Evolutionary conservation across 2,888 invertebrate species (phyloP).

Genomic region (Hofmannophila pseudospretella): DNA sequence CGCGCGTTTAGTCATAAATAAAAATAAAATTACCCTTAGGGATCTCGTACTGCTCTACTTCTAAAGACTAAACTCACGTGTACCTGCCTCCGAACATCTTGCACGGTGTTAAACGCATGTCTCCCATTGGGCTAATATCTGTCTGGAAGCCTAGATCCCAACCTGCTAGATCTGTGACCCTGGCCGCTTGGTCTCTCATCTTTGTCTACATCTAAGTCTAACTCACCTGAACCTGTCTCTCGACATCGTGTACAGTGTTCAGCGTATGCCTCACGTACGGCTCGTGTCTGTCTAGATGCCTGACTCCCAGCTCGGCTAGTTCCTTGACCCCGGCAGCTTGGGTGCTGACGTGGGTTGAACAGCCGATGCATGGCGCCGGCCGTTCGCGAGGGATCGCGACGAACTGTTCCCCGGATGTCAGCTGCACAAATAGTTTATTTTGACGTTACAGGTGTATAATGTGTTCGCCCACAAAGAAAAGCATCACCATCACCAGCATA

Average conservation of each 20-base stretch:
- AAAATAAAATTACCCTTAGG: too few species aligned
- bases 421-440: constrained; percentile 28
- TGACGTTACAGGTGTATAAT: neutral
- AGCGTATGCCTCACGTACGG: constrained; percentile 53
- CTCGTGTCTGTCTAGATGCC: constrained; percentile 60
- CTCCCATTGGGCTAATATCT: too few species aligned
- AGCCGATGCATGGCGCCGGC: constrained; percentile 66
- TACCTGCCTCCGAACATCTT: too few species aligned
- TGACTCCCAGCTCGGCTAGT: constrained; percentile 65
- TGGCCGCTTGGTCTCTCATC: too few species aligned
- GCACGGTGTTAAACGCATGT: too few species aligned
- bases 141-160: too few species aligned
- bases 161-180: too few species aligned
- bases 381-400: constrained; percentile 57
- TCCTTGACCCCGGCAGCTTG: constrained; percentile 69
- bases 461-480: neutral
- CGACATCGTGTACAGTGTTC: constrained; percentile 63
- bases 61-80: too few species aligned
- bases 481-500: too few species aligned
- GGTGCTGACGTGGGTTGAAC: constrained; percentile 67
- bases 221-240: constrained; percentile 75
- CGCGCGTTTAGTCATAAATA: too few species aligned
- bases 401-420: constrained; percentile 72
- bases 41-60: too few species aligned
- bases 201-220: too few species aligned